Evolutionary conservation across 1,140 invertebrate genomes (phyloP), one percentile per base, ranked within the genome.

Genomic region (Trichonephila inaurata): DNA sequence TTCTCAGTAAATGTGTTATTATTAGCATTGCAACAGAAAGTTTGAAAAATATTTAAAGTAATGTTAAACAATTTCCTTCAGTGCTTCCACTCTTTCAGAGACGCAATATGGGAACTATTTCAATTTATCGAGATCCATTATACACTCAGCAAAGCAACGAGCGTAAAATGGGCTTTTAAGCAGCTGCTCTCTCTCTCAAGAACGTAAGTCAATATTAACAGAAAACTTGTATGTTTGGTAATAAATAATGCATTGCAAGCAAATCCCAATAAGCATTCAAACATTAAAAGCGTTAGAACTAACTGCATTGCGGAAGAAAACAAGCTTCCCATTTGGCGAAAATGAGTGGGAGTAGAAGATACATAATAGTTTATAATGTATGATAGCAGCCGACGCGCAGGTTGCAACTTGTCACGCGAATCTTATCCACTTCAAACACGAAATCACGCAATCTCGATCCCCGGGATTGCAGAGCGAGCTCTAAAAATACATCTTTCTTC

Each of bases 391-490:
- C 28, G 72, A 5, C 72, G 72, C 72, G 28, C 33, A 19, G 72
- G 28, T 77, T 77, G 72, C 72, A 40, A 16, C 72, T 18, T 28
- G 16, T 77, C 72, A 77, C 72, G 72, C 72, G 72, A 77, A 33
- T 40, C 72, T 0, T 18, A 24, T 77, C 72, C 72, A 28, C 72
- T 33, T 33, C 28, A 33, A 12, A 40, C 28, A 77, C 33, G 72
- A 40, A 77, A 77, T 77, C 72, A 77, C 28, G 72, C 72, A 19
- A 77, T 77, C 33, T 77, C 72, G 72, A 77, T 77, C 72, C 72
- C 28, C 16, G 28, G 72, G 72, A 77, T 77, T 77, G 24, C 72
- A 77, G 28, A 77, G 33, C 72, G 33, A 18, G 24, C 72, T 77
- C 72, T 77, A 77, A 77, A 77, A 77, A 77, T 77, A 77, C 72